Evolutionary conservation across 2,888 invertebrate genomes (phyloP), one percentile per base, ranked within the genome.

Genomic region (Chironomus riparius): DNA sequence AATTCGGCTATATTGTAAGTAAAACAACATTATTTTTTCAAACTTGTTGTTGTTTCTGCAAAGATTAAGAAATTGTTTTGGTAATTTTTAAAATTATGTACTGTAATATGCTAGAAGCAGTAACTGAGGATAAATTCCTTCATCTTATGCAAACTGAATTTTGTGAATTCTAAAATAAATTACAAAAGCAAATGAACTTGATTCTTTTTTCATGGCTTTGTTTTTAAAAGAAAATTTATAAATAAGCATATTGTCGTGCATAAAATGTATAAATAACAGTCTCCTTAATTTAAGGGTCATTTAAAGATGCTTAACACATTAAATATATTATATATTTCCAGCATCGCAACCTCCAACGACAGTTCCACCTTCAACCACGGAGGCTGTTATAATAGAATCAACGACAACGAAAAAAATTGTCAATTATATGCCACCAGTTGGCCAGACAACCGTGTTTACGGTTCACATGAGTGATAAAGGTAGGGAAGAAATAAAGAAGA

Each of bases 1-100:
- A 72, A 95, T 95, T 82, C 88, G 93, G 79, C 86, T 95, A 78
- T 94, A 95, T 85, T 92, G 95, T 95, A 86, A 91, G 93, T 88
- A 81, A 15, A 24, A 65, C 13, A 12, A 38, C 38, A 38, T 38
- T 38, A 38, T 38, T 38, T 38, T 38, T 38, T n/a, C n/a, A 38
- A 38, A 38, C 38, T 38, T 38, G 7, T 38, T 28, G 28, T 28
- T 38, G 38, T 38, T 38, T 38, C 2, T 10, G 2, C 10, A 38
- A 38, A 38, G 38, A 38, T 38, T 38, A 38, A 38, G 38, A 38
- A 5, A 1, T 28, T 28, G 28, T 28, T 28, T 28, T 28, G 28
- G 5, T 28, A 28, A 28, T 28, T 38, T 38, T 10, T 38, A 10
- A 28, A 38, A 38, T 38, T 38, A 38, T 38, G 38, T 38, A 2